phyloP scores from a whole-genome alignment of 2,113 vertebrate species.

The Prinia subflava region DNA sequence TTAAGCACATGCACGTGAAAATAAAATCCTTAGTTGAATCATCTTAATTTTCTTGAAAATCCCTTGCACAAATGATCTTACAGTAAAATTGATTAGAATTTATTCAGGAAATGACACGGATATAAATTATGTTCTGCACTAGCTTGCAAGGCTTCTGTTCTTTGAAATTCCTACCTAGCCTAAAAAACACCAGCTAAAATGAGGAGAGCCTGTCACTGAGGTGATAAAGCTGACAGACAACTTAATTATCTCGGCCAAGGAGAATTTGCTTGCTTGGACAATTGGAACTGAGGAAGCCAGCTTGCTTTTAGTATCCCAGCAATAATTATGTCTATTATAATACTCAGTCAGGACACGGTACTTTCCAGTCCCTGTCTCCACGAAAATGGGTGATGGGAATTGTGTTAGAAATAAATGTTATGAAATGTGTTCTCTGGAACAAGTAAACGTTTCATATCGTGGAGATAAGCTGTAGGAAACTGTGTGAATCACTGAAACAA shows the following conservation, averaged over 20 bases:
- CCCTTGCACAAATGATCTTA: not conserved
- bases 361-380: not conserved
- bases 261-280: conserved; percentile 11
- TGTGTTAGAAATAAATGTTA: conserved; percentile 12
- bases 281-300: not conserved
- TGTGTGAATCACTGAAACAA: conserved; percentile 1
- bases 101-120: not conserved
- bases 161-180: not conserved
- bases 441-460: not conserved
- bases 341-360: not conserved
- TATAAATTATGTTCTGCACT: not conserved
- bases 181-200: not conserved
- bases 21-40: not conserved
- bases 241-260: conserved; percentile 29
- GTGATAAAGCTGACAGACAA: conserved; percentile 42
- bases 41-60: not conserved
- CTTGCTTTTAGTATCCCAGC: not conserved
- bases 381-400: not conserved
- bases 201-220: not conserved
- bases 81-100: not conserved
- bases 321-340: not conserved
- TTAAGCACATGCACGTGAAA: not conserved
- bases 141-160: not conserved
- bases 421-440: not conserved
- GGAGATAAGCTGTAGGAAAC: not conserved